These are phyloP conservation scores for Parnassius smintheus DNA, from an alignment of 2,888 invertebrate genomes.

Conservation along the genomic window DNA sequence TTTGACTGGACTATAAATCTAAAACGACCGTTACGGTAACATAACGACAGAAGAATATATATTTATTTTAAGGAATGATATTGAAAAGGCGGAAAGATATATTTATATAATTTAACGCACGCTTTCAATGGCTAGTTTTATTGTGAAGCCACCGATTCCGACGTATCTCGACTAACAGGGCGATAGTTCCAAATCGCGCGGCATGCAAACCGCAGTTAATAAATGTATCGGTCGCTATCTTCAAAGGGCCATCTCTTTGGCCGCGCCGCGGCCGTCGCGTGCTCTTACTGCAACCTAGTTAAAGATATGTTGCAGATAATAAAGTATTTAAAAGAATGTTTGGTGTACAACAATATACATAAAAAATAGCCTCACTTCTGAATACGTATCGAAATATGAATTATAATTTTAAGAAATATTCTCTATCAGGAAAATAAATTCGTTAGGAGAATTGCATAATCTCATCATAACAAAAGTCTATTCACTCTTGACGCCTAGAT, in stretches of 20 bases:
- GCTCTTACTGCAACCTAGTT: conserved; percentile 31
- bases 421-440: no score
- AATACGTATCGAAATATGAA: not conserved
- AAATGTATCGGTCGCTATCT: conserved; percentile 77
- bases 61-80: no score
- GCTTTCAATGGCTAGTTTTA: not conserved
- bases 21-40: no score
- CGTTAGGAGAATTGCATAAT: no score
- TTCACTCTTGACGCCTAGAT: no score
- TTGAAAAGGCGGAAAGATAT: no score
- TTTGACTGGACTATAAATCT: no score
- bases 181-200: conserved; percentile 19
- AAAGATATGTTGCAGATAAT: conserved; percentile 38
- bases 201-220: conserved; percentile 42
- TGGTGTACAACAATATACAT: not conserved
- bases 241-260: conserved; percentile 74
- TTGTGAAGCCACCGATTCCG: not conserved
- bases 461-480: no score
- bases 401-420: no score
- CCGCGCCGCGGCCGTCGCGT: conserved; percentile 54
- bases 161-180: conserved; percentile 2
- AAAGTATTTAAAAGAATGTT: conserved; percentile 31
- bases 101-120: no score
- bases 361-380: not conserved
- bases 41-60: no score